Percentiles rank a stretch among this genome's conserved stretches.
phyloP scores from a whole-genome alignment of 2,113 vertebrate genomes.

The Tachysurus fulvidraco region DNA sequence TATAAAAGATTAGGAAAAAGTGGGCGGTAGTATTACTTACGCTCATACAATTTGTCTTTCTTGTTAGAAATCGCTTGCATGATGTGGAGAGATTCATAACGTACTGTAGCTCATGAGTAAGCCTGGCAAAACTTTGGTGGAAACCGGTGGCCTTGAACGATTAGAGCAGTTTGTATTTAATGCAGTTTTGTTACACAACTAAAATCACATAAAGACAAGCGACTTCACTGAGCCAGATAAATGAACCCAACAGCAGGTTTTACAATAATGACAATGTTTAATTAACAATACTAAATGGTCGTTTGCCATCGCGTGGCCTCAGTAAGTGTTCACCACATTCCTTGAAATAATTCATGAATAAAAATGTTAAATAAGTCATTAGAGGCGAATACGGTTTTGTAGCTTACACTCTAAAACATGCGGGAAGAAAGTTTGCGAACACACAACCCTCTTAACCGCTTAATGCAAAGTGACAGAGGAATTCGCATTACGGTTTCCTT shows the following conservation, averaged over 20 bases:
- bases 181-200: not conserved
- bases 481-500: conserved; percentile 27
- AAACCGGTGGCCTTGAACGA: not conserved
- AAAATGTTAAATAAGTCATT: not conserved
- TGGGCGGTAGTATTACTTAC: not conserved
- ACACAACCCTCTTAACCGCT: not conserved
- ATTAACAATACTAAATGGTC: not conserved
- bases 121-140: not conserved
- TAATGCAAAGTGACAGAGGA: conserved; percentile 37
- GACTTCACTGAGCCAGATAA: not conserved
- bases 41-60: not conserved
- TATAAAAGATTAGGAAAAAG: not conserved
- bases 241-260: not conserved
- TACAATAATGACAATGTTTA: not conserved
- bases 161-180: not conserved
- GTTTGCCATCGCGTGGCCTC: not conserved
- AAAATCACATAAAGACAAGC: conserved; percentile 7
- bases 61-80: too few species aligned
- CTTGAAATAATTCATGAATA: not conserved
- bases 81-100: not conserved
- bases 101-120: not conserved
- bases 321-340: not conserved
- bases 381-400: not conserved
- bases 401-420: not conserved
- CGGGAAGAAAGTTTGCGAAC: not conserved